Percentiles rank a stretch among this genome's conserved stretches.
Conservation (phyloP, 2,888 invertebrate genomes). For the Caenorhabditis sulstoni region DNA sequence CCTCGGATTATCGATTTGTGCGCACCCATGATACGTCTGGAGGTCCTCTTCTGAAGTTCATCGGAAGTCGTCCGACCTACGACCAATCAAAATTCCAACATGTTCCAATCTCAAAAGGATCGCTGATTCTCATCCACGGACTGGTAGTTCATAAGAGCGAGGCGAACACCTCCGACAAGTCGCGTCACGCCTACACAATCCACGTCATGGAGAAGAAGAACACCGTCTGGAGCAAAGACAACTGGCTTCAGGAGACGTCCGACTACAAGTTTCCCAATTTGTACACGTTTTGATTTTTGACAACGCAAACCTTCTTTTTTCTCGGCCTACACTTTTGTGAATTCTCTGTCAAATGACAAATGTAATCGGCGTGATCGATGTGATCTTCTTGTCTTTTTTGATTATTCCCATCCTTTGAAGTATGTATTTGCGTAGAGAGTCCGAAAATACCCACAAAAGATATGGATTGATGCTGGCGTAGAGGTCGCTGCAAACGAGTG, state of each 20-base stretch:
- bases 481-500: constrained; percentile 47
- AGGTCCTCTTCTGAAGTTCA: constrained; percentile 74
- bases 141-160: constrained; percentile 94
- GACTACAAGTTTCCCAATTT: constrained; percentile 73
- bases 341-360: constrained; percentile 15
- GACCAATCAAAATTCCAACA: constrained; percentile 87
- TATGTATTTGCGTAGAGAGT: constrained; percentile 45
- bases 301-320: neutral
- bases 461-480: constrained; percentile 52
- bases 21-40: constrained; percentile 67
- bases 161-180: constrained; percentile 88
- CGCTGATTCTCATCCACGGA: constrained; percentile 92
- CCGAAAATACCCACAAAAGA: constrained; percentile 47
- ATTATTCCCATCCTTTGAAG: constrained; percentile 33
- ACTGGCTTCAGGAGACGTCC: constrained; percentile 75
- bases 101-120: constrained; percentile 87
- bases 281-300: constrained; percentile 46
- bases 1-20: constrained; percentile 74
- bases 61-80: constrained; percentile 74
- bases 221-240: constrained; percentile 87
- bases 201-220: constrained; percentile 90
- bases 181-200: constrained; percentile 96
- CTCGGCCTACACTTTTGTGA: no score
- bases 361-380: constrained; percentile 27
- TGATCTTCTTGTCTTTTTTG: constrained; percentile 24